Base-by-base conservation (phyloP, 1,140 invertebrate genomes). In the Metaphire vulgaris region DNA sequence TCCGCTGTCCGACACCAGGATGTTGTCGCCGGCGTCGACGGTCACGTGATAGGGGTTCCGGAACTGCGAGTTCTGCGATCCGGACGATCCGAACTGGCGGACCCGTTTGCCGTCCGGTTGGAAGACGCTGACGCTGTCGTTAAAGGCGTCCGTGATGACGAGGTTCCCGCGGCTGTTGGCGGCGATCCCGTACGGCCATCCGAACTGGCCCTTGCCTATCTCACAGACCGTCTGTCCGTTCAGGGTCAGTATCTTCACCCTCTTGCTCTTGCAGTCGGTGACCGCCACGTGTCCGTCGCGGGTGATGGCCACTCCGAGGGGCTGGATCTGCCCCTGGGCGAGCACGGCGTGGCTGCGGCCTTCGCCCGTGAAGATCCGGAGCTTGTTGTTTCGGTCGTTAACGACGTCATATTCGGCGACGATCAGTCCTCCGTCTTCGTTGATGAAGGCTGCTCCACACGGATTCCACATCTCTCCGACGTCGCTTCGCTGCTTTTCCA, bases 141-240 rank as follows among this genome's bases (percentile, higher is more conserved):
- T 76, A 70, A 76, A 76, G 71, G 70, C 75, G 31, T 76, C 75
- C 28, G 31, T 76, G 28, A 76, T 69, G 6, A 76, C 56, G 26
- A 76, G 75, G 28, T 76, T 69, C 30, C 70, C 69, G 15, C 31
- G 41, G 56, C 69, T 76, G 33, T 74, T 76, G 0, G 41, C 33
- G 68, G 69, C 71, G 26, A 76, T 41, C n/a, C 75, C 75, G 69
- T 73, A 76, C 26, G 75, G 75, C 75, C 75, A 76, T 28, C 75
- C 75, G 33, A 76, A 76, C 65, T 74, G 69, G 29, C 75, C 75
- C 33, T 73, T 76, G 14, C 75, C 75, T 26, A 76, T 73, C 2
- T 76, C 75, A 2, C 74, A 65, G 28, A 64, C 26, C 26, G 72
- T 56, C 69, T 73, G 28, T 15, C 67, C 69, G 26, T 34, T 33